A percentile compares a stretch with the other conserved stretches of the same genome.
Evolutionary conservation across 2,888 invertebrate genomes (phyloP).

Genomic region (Xestia rhomboidea): DNA sequence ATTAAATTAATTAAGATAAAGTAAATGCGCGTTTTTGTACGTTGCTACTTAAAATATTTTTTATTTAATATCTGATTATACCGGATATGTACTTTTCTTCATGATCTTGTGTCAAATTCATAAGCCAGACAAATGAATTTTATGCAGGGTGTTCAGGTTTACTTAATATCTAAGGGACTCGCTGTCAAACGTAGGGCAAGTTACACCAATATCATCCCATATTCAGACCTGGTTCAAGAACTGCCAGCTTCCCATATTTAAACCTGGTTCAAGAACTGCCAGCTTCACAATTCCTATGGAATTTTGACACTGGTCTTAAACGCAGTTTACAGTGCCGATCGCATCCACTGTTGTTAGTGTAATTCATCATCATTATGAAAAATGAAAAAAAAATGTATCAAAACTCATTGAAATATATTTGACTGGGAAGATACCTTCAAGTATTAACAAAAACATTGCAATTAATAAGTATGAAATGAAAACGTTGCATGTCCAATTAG

Average conservation of each 20-base stretch:
- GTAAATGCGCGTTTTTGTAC: conserved; percentile 37
- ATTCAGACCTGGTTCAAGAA: neutral
- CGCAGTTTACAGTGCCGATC: neutral
- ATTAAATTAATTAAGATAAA: conserved; percentile 43
- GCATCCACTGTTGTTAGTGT: neutral
- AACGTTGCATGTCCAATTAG: conserved; percentile 53
- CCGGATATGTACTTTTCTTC: conserved; percentile 24
- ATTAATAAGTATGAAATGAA: conserved; percentile 49
- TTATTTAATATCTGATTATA: neutral
- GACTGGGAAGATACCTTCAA: neutral
- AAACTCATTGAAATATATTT: conserved; percentile 4
- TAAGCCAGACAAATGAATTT: neutral
- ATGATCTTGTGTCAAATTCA: conserved; percentile 8
- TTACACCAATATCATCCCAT: neutral
- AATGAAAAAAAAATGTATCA: neutral
- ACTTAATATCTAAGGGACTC: neutral
- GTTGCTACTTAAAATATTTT: conserved; percentile 12
- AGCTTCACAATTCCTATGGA: neutral
- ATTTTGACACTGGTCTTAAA: neutral
- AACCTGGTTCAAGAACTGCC: neutral
- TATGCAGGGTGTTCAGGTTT: neutral
- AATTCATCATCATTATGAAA: neutral
- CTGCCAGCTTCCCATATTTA: neutral
- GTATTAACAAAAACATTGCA: conserved; percentile 40
- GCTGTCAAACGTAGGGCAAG: neutral